A percentile compares a stretch with the other conserved stretches of the same genome.
Evolutionary conservation across 2,113 vertebrate genomes (phyloP).

Genomic region (Chiloscyllium plagiosum): DNA sequence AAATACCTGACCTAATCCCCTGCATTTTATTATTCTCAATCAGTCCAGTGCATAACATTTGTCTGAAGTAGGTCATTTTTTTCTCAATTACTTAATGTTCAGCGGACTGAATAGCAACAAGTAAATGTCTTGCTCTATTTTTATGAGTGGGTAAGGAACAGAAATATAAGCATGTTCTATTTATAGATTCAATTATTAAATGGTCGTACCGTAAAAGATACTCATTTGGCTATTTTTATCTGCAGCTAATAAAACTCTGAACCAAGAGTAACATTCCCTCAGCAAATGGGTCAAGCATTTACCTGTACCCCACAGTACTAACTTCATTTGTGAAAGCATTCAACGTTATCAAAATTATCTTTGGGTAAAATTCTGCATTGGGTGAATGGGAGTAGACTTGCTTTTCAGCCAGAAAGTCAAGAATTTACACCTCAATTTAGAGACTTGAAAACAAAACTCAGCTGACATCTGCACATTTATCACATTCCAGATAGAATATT

Average conservation of each 20-base stretch:
- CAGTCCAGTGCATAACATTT: neutral
- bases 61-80: neutral
- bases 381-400: neutral
- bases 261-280: neutral
- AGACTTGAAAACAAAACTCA: neutral
- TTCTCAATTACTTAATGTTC: conserved; percentile 26
- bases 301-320: neutral
- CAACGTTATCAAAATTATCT: neutral
- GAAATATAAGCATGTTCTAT: neutral
- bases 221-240: conserved; percentile 13
- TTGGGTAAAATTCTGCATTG: neutral
- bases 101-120: neutral
- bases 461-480: neutral
- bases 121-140: neutral
- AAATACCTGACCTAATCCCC: neutral
- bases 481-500: neutral
- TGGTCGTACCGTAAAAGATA: neutral
- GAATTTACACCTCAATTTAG: neutral
- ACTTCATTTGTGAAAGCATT: neutral
- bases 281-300: neutral
- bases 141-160: neutral
- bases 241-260: neutral
- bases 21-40: neutral
- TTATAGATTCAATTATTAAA: neutral
- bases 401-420: neutral